Evolutionary conservation across 2,797 vertebrate genomes (phyloP), one percentile per base, ranked within the genome.

Genomic region (Channallabes apus): DNA sequence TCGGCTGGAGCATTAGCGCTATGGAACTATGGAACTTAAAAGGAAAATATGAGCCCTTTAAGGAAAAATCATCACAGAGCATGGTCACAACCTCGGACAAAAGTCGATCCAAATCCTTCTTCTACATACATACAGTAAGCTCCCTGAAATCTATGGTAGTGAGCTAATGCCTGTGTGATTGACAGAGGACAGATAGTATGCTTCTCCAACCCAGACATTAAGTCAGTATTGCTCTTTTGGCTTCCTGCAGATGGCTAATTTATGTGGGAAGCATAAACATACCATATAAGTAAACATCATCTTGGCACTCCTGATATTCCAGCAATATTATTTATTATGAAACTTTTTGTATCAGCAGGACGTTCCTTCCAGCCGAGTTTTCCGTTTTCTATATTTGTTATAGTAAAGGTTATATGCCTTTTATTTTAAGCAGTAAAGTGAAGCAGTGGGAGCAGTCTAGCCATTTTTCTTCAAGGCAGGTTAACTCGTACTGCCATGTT

Each of bases 401-500:
- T 2, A 51, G 41, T 46, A 65, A 67, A 29, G 6, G n/a, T 51
- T 80, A 11, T 80, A 12, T 51, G 58, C 58, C n/a, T 79, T n/a
- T 41, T 41, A 80, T 80, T 20, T 29, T 20, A 80, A 51, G 79
- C 62, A 67, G 62, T 67, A 22, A 65, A 32, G 41, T 65, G 62
- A 46, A 27, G 78, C 73, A 59, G 87, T 83, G 84, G 83, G 83
- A 86, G 32, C 38, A 83, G 73, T 56, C 81, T 65, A 18, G 84
- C 32, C 84, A 80, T 86, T 83, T 89, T 91, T 90, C 93, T 91
- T 91, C 85, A 89, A 58, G 82, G 92, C 87, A 90, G 88, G 85
- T 89, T 83, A 86, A 90, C 92, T 90, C 88, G 88, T 87, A 84
- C 86, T 82, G 90, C 86, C 80, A 35, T 91, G 91, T 93, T 91